Evolutionary conservation across 1,140 invertebrate species (phyloP), one percentile per base, ranked within the genome.

Genomic region (Oedothorax gibbosus): DNA sequence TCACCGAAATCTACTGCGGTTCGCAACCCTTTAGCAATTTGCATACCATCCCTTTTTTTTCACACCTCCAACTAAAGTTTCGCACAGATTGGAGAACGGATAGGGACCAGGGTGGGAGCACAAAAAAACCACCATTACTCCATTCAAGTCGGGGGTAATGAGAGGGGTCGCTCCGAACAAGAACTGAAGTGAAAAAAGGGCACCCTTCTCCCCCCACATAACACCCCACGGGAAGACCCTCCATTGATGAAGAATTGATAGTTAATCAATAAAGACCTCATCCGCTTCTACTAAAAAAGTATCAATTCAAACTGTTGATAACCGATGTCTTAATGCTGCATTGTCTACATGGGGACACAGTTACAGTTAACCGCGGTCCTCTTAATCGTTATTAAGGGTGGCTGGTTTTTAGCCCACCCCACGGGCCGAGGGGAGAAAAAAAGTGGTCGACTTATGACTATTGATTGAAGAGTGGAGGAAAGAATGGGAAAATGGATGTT

Each of bases 181-280:
- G 65, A n/a, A 15, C 54, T 53, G 20, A 21, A 35, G 20, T 0
- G 72, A 51, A 8, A 53, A 60, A 81, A 82, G 72, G 73, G 73
- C 7, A 18, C 12, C 14, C 50, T 62, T 54, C 18, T 51, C 35
- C 51, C 50, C 56, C 21, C 54, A 21, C 53, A 20, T 65, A 54
- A 11, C 62, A 53, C 14, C 65, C 35, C 35, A 35, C 35, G 35
- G 35, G 35, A 35, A 35, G 5, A 5, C 18, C 56, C 76, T 64
- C 73, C 84, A 77, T 77, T 85, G 84, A 85, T 85, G 84, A 85
- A 85, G 76, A 85, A 85, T 85, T 85, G 84, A 85, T 85, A 85
- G 75, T 85, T 85, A 85, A 85, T 85, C 84, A 85, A 85, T 85
- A 85, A 62, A 6, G 20, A 14, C 49, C 12, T 15, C 49, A 49